Conservation (phyloP, 2,113 vertebrate genomes). For the Grantiella picta region DNA sequence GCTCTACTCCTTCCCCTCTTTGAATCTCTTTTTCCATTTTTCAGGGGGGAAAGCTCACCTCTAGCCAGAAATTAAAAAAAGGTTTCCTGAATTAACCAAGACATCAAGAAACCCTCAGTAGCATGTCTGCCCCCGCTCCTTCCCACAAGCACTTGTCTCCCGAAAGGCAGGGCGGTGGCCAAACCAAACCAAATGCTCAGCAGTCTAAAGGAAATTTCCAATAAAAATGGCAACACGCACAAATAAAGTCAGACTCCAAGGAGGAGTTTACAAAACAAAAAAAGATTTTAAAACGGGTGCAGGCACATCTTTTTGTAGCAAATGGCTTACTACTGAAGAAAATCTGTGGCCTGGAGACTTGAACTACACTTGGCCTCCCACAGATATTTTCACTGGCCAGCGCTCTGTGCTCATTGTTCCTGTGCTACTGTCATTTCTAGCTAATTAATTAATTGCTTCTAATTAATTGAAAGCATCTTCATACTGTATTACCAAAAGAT, state of each 20-base stretch:
- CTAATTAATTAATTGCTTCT: slow-evolving; percentile 59
- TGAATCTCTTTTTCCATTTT: not conserved
- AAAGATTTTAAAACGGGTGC: not conserved
- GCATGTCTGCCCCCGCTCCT: not conserved
- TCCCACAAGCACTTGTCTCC: not conserved
- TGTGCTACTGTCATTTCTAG: not conserved
- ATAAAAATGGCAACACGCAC: not conserved
- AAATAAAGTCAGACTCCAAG: not conserved
- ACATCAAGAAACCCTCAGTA: not conserved
- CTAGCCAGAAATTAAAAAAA: not conserved
- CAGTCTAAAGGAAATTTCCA: not conserved
- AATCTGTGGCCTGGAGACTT: not conserved
- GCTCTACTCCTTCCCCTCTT: not conserved
- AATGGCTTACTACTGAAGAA: not conserved
- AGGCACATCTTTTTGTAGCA: not conserved
- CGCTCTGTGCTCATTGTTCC: not conserved
- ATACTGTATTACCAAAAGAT: slow-evolving; percentile 42
- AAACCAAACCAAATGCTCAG: not conserved
- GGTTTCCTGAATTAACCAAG: not conserved
- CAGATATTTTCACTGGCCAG: not conserved
- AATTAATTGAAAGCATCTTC: slow-evolving; percentile 53
- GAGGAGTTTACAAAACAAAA: not conserved
- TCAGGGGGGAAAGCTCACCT: not conserved
- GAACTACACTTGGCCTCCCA: not conserved
- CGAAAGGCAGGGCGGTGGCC: not conserved